Conservation (phyloP, 2,888 invertebrate species). For the Drosophila quinaria region DNA sequence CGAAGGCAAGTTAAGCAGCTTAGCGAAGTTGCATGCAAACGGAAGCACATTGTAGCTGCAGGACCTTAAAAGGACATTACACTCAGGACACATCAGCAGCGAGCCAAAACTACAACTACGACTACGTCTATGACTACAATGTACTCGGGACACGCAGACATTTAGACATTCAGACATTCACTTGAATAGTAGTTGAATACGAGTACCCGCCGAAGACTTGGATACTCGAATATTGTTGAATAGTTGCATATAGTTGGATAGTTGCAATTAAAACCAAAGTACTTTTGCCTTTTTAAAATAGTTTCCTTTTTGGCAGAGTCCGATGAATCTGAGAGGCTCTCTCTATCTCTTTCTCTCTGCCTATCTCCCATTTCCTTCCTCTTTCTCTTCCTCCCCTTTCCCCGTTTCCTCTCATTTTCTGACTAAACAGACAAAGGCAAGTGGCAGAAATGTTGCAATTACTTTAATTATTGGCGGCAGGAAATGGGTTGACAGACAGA, state of each 20-base stretch:
- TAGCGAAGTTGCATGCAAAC: slow-evolving; percentile 74
- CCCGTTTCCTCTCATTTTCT: slow-evolving; percentile 6
- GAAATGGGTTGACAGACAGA: slow-evolving; percentile 77
- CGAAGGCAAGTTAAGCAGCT: slow-evolving; percentile 69
- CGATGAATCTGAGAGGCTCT: slow-evolving; percentile 30
- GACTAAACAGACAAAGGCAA: slow-evolving; percentile 57
- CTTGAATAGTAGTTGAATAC: slow-evolving; percentile 21
- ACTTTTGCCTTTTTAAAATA: slow-evolving; percentile 79
- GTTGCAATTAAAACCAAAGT: slow-evolving; percentile 80
- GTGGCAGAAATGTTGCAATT: slow-evolving; percentile 80
- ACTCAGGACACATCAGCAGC: slow-evolving; percentile 58
- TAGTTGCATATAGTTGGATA: slow-evolving; percentile 52
- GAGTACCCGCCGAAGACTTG: slow-evolving; percentile 6
- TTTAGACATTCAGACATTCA: slow-evolving; percentile 22
- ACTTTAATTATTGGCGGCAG: slow-evolving; percentile 82
- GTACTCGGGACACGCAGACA: slow-evolving; percentile 64
- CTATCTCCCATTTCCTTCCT: background rate
- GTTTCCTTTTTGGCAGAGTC: slow-evolving; percentile 77
- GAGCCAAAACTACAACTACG: slow-evolving; percentile 55
- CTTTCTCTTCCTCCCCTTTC: background rate
- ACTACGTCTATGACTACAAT: slow-evolving; percentile 58
- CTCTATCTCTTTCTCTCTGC: background rate
- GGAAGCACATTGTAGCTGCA: slow-evolving; percentile 66
- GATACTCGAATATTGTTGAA: slow-evolving; percentile 32
- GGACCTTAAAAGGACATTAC: slow-evolving; percentile 70